Conservation (phyloP, 2,888 invertebrate species). For the Leucania comma region DNA sequence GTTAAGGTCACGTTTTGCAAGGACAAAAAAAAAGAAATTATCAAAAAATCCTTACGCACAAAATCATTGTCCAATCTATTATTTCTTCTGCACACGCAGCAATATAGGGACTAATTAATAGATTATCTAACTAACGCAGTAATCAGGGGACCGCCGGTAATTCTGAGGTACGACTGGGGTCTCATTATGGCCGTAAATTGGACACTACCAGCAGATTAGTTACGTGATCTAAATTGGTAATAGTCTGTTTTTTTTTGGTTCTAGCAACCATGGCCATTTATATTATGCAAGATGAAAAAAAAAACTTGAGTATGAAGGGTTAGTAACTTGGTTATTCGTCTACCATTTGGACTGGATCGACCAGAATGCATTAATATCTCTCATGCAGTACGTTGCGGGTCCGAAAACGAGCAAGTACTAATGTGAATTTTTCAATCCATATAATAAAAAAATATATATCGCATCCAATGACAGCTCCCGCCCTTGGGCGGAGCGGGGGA, state of each 20-base stretch:
- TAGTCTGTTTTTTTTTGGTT: constrained; percentile 25
- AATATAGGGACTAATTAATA: constrained; percentile 49
- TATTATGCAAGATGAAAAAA: neutral
- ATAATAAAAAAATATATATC: too few species aligned
- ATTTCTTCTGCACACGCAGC: constrained; percentile 41
- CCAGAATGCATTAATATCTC: too few species aligned
- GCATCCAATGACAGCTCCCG: too few species aligned
- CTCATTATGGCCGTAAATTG: constrained; percentile 57
- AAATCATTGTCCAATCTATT: constrained; percentile 39
- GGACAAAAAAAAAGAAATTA: neutral
- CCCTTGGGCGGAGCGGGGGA: too few species aligned
- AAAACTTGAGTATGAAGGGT: neutral
- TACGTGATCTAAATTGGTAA: constrained; percentile 53
- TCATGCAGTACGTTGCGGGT: too few species aligned
- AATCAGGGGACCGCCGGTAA: constrained; percentile 43
- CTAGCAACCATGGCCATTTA: neutral
- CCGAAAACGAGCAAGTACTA: too few species aligned
- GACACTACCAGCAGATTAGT: constrained; percentile 44
- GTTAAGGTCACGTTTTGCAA: neutral
- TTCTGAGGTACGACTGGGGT: constrained; percentile 30
- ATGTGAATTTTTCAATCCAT: too few species aligned
- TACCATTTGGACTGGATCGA: too few species aligned
- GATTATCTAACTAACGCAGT: constrained; percentile 52
- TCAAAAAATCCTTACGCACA: constrained; percentile 8
- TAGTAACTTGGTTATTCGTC: too few species aligned